phyloP scores from a whole-genome alignment of 2,797 vertebrate species.

The Yasuhikotakia modesta region DNA sequence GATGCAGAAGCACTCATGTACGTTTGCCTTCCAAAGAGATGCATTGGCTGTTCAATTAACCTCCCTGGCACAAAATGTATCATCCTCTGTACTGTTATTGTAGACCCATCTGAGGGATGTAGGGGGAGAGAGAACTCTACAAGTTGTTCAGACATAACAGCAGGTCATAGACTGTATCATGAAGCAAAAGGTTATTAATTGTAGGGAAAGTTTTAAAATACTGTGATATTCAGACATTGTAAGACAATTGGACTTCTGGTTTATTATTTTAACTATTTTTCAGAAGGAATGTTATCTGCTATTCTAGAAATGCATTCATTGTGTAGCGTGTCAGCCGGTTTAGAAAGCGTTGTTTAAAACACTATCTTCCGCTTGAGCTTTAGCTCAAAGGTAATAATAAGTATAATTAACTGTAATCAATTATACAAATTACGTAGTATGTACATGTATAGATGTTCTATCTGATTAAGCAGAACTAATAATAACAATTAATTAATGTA shows the following conservation, averaged over 20 bases:
- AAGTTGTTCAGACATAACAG: slow-evolving; percentile 4
- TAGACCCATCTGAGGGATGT: slow-evolving; percentile 20
- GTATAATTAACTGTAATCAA: no score
- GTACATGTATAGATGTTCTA: no score
- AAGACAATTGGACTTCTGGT: background rate
- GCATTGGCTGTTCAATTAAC: slow-evolving; percentile 41
- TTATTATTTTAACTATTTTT: no score
- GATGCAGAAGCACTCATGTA: slow-evolving; percentile 12
- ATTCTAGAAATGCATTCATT: background rate
- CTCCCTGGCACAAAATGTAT: slow-evolving; percentile 27
- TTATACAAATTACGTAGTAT: no score
- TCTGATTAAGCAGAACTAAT: no score
- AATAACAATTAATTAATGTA: no score
- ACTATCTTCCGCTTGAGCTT: no score
- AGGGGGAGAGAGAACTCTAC: background rate
- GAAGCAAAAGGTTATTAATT: background rate
- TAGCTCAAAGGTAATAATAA: no score
- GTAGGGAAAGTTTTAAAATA: no score
- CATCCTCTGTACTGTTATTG: slow-evolving; percentile 15
- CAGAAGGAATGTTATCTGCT: background rate
- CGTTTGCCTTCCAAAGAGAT: slow-evolving; percentile 34
- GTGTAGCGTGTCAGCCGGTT: no score
- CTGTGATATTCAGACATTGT: background rate
- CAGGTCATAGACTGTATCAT: background rate
- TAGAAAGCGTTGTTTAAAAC: no score